Base-by-base conservation (phyloP, 1,140 invertebrate genomes). In the Macrosteles quadrilineatus region DNA sequence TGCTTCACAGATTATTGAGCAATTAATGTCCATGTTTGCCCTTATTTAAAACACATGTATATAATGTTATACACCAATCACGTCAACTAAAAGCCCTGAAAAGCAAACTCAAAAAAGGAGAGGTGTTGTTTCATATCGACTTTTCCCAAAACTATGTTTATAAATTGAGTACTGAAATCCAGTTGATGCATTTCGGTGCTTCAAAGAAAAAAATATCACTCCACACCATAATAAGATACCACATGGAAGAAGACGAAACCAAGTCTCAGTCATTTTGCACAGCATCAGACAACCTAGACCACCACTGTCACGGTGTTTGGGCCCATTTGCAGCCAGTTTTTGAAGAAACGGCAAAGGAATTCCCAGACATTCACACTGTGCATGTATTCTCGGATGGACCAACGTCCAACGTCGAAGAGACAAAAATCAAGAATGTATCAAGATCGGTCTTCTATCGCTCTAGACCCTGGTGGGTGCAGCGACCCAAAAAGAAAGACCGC, bases 131-230 rank as follows among this genome's bases (percentile, higher is more conserved):
- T n/a, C 30, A 47, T 19, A 53, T 66, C 11, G 69, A 71, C 66
- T 71, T 71, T 53, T 71, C 69, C 21, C n/a, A 71, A 68, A 71
- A 71, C 53, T 71, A 71, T 50, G n/a, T 9, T 25, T 69, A n/a
- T 11, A 71, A 70, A 50, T 71, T 68, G 47, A 21, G 31, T 3
- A 6, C 36, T 29, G 69, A 71, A 71, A 29, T 53, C 19, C 69
- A 71, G 45, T 69, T 64, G 3, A 59, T 71, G n/a, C 69, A 71
- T 47, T 68, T 71, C 31, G 69, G 69, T 67, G 69, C 40, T 19
- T 68, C 64, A 9, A 68, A 59, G n/a, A 43, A 71, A 27, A 32
- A 71, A 71, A 55, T 71, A 30, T 25, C 69, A 11, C 30, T 71
- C 17, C 69, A 71, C 25, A 70, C 69, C 21, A 27, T 3, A 25